Percentiles rank a stretch among this genome's conserved stretches.
These are phyloP conservation scores for Mnemiopsis leidyi DNA, from an alignment of 37 sponge, comb jelly and placozoan species.

Conservation along the genomic window DNA sequence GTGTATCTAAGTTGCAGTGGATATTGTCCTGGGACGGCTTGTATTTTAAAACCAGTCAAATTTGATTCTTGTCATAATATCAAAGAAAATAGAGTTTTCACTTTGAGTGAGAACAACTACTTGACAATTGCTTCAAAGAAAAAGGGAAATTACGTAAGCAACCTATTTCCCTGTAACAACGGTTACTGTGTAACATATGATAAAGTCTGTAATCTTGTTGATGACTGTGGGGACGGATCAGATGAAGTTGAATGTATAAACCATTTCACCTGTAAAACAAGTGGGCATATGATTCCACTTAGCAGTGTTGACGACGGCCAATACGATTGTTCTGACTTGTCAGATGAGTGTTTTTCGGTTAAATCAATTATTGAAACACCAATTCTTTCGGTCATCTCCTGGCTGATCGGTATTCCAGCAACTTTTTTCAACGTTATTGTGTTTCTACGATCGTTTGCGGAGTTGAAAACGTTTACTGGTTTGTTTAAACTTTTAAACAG, in stretches of 20 bases:
- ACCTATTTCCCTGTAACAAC: constrained; percentile 6
- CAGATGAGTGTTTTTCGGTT: background rate
- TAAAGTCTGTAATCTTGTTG: background rate
- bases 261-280: background rate
- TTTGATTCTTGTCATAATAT: background rate
- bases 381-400: background rate
- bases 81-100: background rate
- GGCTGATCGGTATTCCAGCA: background rate
- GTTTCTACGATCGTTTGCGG: background rate
- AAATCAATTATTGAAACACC: background rate
- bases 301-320: background rate
- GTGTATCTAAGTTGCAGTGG: constrained; percentile 36
- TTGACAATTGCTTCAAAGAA: background rate
- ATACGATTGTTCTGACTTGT: background rate
- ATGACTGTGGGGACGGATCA: constrained; percentile 31
- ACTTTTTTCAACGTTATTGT: background rate
- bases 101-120: background rate
- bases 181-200: background rate
- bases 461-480: background rate
- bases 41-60: background rate
- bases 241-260: background rate
- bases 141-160: background rate
- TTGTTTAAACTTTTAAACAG: background rate
- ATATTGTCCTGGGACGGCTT: background rate
- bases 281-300: background rate